These are phyloP conservation scores for Drosophila helvetica DNA, from an alignment of 2,888 invertebrate species.

Conservation along the genomic window DNA sequence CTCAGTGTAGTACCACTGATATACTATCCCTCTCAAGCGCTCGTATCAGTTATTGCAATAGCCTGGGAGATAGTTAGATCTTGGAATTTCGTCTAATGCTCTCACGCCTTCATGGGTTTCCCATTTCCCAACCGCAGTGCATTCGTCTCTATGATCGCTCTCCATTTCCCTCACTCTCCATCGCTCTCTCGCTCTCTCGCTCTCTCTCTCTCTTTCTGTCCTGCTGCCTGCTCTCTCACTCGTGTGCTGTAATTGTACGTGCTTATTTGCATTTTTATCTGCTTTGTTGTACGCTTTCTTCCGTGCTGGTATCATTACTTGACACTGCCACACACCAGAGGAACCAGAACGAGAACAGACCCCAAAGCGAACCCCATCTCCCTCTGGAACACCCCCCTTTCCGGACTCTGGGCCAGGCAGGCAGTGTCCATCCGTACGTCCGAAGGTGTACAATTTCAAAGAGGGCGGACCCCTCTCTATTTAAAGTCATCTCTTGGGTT, in stretches of 20 bases:
- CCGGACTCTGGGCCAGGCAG: conserved; percentile 9
- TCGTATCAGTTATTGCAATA: conserved; percentile 27
- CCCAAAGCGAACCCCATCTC: too few species aligned
- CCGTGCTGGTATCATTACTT: conserved; percentile 46
- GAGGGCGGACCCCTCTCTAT: conserved; percentile 38
- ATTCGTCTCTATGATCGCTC: conserved; percentile 17
- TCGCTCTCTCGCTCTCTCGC: too few species aligned
- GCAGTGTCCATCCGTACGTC: conserved; percentile 17
- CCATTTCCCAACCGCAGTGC: conserved; percentile 32
- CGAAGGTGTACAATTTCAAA: conserved; percentile 63
- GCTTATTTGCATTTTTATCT: conserved; percentile 73
- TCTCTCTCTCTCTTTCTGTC: background rate
- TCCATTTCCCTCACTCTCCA: background rate
- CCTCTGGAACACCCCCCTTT: background rate
- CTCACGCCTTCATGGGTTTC: conserved; percentile 24
- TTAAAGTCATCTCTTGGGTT: conserved; percentile 37
- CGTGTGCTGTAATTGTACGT: conserved; percentile 48
- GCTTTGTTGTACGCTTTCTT: conserved; percentile 70
- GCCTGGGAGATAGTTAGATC: conserved; percentile 15
- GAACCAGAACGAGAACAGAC: conserved; percentile 3
- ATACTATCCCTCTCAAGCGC: background rate
- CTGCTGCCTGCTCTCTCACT: background rate
- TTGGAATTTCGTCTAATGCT: conserved; percentile 29
- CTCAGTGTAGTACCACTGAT: background rate
- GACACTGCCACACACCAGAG: conserved; percentile 21